phyloP scores from a whole-genome alignment of 37 sponge, comb jelly and placozoan genomes.

The Oscarella lobularis region DNA sequence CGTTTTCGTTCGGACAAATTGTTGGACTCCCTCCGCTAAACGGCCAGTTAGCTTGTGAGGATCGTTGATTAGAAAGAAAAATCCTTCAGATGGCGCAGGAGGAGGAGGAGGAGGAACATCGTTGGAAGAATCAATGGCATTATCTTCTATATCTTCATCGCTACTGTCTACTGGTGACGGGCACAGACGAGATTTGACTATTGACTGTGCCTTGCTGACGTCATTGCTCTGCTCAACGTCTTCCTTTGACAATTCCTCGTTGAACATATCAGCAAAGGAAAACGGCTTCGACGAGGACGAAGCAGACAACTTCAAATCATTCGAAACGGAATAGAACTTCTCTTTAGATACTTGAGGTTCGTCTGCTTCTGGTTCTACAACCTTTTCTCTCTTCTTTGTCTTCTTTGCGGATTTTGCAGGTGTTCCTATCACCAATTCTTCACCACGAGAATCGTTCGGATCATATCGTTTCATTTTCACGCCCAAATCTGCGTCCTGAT shows the following conservation, averaged over 20 bases:
- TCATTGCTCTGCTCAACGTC: background rate
- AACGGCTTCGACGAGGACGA: background rate
- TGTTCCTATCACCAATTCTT: background rate
- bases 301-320: background rate
- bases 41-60: background rate
- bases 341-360: background rate
- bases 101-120: no score
- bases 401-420: background rate
- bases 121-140: background rate
- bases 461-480: background rate
- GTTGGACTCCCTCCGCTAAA: background rate
- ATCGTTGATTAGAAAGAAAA: background rate
- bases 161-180: background rate
- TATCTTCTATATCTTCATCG: background rate
- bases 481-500: background rate
- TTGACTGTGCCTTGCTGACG: background rate
- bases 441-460: background rate
- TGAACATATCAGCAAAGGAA: no score
- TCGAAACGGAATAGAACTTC: background rate
- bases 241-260: no score
- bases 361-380: background rate
- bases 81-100: no score
- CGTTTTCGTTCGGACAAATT: background rate
- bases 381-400: background rate
- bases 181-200: background rate